A percentile compares a stretch with the other conserved stretches of the same genome.
These are phyloP conservation scores for Corvus cornix DNA, from an alignment of 2,113 vertebrate species.

Conservation along the genomic window DNA sequence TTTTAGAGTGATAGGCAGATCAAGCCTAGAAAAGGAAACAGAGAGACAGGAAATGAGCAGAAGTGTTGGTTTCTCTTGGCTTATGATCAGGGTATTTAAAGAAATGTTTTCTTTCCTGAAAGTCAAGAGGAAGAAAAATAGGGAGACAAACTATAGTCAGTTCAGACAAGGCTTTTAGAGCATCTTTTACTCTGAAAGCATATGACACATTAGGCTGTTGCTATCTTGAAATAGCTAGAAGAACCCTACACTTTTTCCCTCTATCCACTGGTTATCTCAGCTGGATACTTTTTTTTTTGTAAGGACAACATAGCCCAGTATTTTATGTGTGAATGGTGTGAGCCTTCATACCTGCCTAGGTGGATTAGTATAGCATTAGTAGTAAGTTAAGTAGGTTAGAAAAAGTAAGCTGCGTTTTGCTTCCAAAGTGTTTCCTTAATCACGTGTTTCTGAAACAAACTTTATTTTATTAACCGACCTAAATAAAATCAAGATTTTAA, in stretches of 20 bases:
- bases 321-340: not conserved
- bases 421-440: not conserved
- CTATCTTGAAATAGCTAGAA: not conserved
- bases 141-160: not conserved
- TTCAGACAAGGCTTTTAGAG: not conserved
- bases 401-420: not conserved
- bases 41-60: not conserved
- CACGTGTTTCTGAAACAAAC: not conserved
- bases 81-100: constrained; percentile 1
- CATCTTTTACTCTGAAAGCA: not conserved
- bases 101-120: not conserved
- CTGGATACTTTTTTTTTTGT: not conserved
- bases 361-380: not conserved
- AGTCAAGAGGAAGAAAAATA: not conserved
- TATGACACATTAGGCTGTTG: not conserved
- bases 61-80: not conserved
- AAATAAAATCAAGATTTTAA: not conserved
- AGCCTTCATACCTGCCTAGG: not conserved
- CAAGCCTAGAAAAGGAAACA: not conserved
- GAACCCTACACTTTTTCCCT: not conserved
- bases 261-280: not conserved
- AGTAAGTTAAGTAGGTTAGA: not conserved
- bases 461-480: not conserved
- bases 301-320: not conserved
- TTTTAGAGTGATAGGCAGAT: not conserved